Base-by-base conservation (phyloP, 2,888 invertebrate genomes). In the Ennomos erosarius region DNA sequence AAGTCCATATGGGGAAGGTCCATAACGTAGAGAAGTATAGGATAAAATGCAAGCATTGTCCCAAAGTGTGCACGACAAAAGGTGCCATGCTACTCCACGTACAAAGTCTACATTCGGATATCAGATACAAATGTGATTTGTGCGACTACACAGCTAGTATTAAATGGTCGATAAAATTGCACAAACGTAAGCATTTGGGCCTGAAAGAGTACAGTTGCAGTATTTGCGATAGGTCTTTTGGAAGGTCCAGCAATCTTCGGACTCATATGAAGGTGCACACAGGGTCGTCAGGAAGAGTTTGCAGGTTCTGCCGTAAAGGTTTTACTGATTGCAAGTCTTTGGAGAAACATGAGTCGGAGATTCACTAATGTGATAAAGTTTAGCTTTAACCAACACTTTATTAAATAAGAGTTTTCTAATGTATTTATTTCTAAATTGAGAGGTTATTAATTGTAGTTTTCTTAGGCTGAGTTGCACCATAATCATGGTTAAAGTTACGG, bases 11-110 rank as follows among this genome's bases (percentile, higher is more conserved):
- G 76, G 88, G 89, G 0, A 88, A 84, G 43, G 74, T 81, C 12
- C 90, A 90, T 48, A 87, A 87, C 33, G 90, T 88, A 0, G 87
- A 84, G 36, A 87, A 86, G 45, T 88, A 85, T 44, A 73, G 70
- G 6, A 78, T 88, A 0, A 81, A 84, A 67, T 90, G 90, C 55
- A 80, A 87, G n/a, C 69, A 80, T 8, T 87, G 94, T 75, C 81
- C 93, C 43, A 89, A 87, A 68, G 65, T 88, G 39, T 85, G 85
- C 13, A 82, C 81, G 0, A 89, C 89, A 0, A 93, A 94, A 82
- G 93, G 93, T 0, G 93, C 93, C 0, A 82, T 94, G 76, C 67
- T 90, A 0, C 77, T 93, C 26, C 94, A 94, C 54, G 83, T 93
- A 44, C 90, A 93, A 13, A 88, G 90, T 0, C 77, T 90, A 11